phyloP scores from a whole-genome alignment of 2,888 invertebrate genomes.

The Mayetiola destructor region DNA sequence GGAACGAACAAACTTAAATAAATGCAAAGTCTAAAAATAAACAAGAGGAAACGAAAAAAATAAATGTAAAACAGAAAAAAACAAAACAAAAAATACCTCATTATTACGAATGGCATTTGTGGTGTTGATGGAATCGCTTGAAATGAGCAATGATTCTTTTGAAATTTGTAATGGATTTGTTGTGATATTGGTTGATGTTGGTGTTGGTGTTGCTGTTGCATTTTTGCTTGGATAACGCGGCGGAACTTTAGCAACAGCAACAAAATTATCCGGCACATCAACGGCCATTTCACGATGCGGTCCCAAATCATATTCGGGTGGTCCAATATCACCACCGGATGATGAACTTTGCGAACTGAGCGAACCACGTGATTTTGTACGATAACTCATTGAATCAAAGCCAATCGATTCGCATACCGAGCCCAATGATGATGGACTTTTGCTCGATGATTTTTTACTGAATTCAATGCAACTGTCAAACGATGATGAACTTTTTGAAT shows the following conservation, averaged over 20 bases:
- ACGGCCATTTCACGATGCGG: constrained; percentile 57
- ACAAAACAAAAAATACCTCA: constrained; percentile 25
- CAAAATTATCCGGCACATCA: constrained; percentile 78
- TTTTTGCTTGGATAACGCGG: constrained; percentile 54
- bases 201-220: constrained; percentile 29
- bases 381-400: constrained; percentile 33
- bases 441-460: constrained; percentile 20
- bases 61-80: constrained; percentile 6
- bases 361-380: constrained; percentile 23
- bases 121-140: constrained; percentile 22
- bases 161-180: constrained; percentile 35
- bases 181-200: constrained; percentile 25
- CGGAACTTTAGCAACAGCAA: constrained; percentile 63
- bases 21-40: too few species aligned
- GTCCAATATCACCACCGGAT: constrained; percentile 25
- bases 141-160: constrained; percentile 24
- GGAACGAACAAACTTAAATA: too few species aligned
- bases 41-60: constrained; percentile 11
- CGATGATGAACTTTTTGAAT: constrained; percentile 15
- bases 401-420: constrained; percentile 23
- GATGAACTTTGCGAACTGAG: constrained; percentile 26
- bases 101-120: constrained; percentile 26
- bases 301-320: constrained; percentile 30
- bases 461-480: constrained; percentile 17
- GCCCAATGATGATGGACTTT: constrained; percentile 24